Evolutionary conservation across 1,140 invertebrate genomes (phyloP), one percentile per base, ranked within the genome.

Genomic region (Cecropterus lyciades): DNA sequence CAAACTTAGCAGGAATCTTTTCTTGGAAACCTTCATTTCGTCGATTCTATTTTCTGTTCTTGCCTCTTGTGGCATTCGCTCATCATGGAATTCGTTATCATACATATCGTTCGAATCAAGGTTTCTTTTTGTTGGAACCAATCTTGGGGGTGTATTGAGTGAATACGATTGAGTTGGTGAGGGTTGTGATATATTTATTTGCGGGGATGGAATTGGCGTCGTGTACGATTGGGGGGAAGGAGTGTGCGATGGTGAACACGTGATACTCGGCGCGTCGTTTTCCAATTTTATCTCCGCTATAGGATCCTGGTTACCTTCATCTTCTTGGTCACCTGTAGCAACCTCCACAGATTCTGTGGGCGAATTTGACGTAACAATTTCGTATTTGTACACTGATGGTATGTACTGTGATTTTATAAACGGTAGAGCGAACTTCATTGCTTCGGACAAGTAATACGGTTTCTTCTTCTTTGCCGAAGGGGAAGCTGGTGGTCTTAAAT

Each of bases 401-500:
- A n/a, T 20, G 7, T 17, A 3, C 10, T 10, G 45, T 3, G 45
- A 17, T 42, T 56, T 56, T 24, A 56, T 56, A 13, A 56, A 56
- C 17, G 53, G 53, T 0, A 43, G 7, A 13, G 53, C 17, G 24
- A 56, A 56, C 37, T 56, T 56, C 53, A 56, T 56, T 6, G 37
- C 53, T 17, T 56, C 53, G 3, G 30, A 43, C 37, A 56, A 15
- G 14, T 56, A 56, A 11, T 56, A 56, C 16, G 53, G 53, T 43
- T 56, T 56, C 11, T 16, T 42, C 40, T 14, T 43, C 4, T 3
- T 43, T 7, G 2, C 40, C 3, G n/a, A 4, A 1, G n/a, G 1
- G 13, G 10, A 6, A 0, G 0, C 1, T 43, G 43, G 27, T 10
- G 64, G 69, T 69, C 72, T 75, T 33, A 42, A 20, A 46, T 75